phyloP scores from a whole-genome alignment of 2,797 vertebrate species.

The Falco berigora region DNA sequence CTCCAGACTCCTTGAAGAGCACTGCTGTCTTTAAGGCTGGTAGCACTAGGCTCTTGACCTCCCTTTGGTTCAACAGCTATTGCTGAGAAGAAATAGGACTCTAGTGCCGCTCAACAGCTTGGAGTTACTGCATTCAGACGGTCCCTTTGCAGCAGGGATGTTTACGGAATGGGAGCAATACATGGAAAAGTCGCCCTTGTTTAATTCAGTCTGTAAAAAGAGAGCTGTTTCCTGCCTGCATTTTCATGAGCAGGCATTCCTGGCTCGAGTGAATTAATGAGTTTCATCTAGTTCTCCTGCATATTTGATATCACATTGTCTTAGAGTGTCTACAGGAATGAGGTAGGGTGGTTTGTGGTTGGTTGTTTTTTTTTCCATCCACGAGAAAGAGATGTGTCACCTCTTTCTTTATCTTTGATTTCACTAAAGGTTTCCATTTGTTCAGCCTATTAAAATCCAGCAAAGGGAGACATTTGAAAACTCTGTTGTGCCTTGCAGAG shows the following conservation, averaged over 20 bases:
- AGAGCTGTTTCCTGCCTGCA: not conserved
- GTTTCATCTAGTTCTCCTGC: not conserved
- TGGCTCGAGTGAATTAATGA: not conserved
- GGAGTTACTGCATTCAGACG: not conserved
- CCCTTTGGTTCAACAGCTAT: not conserved
- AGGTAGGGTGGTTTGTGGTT: not conserved
- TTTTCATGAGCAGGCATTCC: not conserved
- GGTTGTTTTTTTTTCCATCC: not conserved
- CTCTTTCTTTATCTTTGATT: not conserved
- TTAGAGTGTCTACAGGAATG: not conserved
- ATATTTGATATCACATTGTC: not conserved
- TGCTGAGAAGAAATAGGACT: not conserved
- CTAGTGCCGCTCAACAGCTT: rapidly evolving
- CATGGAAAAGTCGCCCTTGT: not conserved
- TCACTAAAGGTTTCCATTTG: slow-evolving; percentile 1
- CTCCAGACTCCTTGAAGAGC: not conserved
- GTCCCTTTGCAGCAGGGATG: not conserved
- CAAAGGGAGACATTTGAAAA: not conserved
- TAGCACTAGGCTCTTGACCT: slow-evolving; percentile 9
- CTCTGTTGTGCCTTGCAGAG: not conserved
- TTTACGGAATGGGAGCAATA: not conserved
- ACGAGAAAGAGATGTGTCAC: rapidly evolving
- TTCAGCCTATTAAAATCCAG: slow-evolving; percentile 12
- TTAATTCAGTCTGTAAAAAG: not conserved
- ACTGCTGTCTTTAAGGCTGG: not conserved